Base-by-base conservation (phyloP, 2,888 invertebrate genomes). In the Trichopria drosophilae region DNA sequence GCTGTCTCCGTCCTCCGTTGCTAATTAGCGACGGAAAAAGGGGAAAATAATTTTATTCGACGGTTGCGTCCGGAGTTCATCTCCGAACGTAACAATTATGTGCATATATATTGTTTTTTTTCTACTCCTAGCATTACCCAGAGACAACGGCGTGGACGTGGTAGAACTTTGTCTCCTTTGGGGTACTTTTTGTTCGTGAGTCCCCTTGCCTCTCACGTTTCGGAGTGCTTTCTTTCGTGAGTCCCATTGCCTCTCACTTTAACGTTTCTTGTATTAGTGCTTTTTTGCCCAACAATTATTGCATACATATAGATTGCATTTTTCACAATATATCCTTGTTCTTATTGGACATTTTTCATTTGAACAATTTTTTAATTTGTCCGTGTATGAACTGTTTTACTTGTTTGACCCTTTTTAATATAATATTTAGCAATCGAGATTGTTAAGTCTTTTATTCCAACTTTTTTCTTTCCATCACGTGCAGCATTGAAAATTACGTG, bases 291-390 rank as follows among this genome's bases (percentile, higher is more conserved):
- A 24, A 39, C 3, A 39, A 39, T 39, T 22, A 22, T 20, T 23
- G 23, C 39, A 39, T 24, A 39, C 19, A 39, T 24, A 12, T 18
- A 39, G 23, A 39, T 39, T 39, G 39, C 26, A 39, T 39, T 39
- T 3, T 10, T 39, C 20, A 39, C 39, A 39, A 24, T 22, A 39
- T 12, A 39, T 39, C 39, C 39, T 39, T 39, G 24, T 39, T 41
- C 41, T 28, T 26, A 28, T 41, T 28, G 41, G 26, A 16, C 41
- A 41, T 26, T 41, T 41, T 26, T 15, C 31, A 42, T 31, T 42
- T 31, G 42, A 42, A 42, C 20, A 42, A 19, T 10, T 31, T 31
- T 19, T 42, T 10, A 42, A 42, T 42, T 42, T 26, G 31, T 19
- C 42, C 24, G 44, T 44, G 13, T 35, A 44, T 44, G 44, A 20